Conservation (phyloP, 2,797 vertebrate species). For the Cheirogaleus major region DNA sequence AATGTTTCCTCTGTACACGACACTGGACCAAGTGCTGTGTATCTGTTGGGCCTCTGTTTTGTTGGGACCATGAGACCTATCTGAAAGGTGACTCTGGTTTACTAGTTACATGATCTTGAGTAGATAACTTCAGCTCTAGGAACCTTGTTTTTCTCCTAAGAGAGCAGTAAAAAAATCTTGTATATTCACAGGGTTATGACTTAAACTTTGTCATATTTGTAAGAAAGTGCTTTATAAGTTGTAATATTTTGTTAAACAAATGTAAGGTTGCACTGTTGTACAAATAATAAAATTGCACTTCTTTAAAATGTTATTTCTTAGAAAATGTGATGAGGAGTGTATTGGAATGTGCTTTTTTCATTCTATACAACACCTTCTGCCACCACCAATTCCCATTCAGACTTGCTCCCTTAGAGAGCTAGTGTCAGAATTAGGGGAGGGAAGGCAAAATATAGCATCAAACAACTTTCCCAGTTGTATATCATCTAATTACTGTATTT, state of each 20-base stretch:
- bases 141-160: background rate
- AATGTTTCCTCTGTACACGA: background rate
- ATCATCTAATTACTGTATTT: background rate
- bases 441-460: background rate
- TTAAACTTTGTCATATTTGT: background rate
- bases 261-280: background rate
- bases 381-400: background rate
- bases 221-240: background rate
- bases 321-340: background rate
- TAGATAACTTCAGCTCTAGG: background rate
- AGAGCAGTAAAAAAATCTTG: background rate
- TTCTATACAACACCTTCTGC: background rate
- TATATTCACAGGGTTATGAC: background rate
- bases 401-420: background rate
- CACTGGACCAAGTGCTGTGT: background rate
- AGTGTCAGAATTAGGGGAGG: background rate
- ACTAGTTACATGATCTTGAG: background rate
- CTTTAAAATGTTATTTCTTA: background rate
- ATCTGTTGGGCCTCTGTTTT: background rate
- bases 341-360: background rate
- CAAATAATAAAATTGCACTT: background rate
- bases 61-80: background rate
- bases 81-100: background rate
- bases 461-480: background rate
- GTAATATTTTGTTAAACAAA: background rate